These are phyloP conservation scores for Azemiops feae DNA, from an alignment of 2,113 vertebrate genomes.

Conservation along the genomic window DNA sequence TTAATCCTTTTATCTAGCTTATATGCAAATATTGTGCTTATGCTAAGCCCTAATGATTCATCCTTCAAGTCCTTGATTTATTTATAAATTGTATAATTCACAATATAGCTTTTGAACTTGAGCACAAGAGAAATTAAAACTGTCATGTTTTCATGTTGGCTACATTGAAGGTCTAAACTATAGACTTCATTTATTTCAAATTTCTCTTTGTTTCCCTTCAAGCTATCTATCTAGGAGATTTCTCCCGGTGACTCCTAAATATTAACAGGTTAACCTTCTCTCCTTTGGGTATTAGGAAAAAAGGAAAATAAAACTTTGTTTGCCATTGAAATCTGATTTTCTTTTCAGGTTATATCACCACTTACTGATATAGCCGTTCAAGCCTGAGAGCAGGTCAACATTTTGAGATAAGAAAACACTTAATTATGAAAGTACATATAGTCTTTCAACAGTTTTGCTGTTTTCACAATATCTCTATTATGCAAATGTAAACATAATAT, in stretches of 20 bases:
- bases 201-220: constrained; percentile 21
- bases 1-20: constrained; percentile 44
- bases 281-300: background rate
- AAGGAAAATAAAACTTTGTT: accelerated
- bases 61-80: constrained; percentile 41
- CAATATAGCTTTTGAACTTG: constrained; percentile 7
- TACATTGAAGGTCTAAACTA: constrained; percentile 8
- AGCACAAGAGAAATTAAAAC: constrained; percentile 1
- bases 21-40: constrained; percentile 20
- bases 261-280: background rate
- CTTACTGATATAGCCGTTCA: background rate
- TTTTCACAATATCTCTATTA: background rate
- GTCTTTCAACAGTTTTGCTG: background rate
- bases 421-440: background rate
- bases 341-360: background rate
- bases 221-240: constrained; percentile 25
- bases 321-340: background rate
- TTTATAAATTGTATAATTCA: constrained; percentile 34
- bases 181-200: constrained; percentile 17
- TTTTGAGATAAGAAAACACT: background rate
- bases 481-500: background rate
- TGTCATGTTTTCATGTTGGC: background rate
- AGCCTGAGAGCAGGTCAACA: background rate
- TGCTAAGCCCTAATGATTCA: constrained; percentile 44
- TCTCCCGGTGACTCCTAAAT: background rate